These are phyloP conservation scores for Nothocercus julius DNA, from an alignment of 2,113 vertebrate species.

Conservation along the genomic window DNA sequence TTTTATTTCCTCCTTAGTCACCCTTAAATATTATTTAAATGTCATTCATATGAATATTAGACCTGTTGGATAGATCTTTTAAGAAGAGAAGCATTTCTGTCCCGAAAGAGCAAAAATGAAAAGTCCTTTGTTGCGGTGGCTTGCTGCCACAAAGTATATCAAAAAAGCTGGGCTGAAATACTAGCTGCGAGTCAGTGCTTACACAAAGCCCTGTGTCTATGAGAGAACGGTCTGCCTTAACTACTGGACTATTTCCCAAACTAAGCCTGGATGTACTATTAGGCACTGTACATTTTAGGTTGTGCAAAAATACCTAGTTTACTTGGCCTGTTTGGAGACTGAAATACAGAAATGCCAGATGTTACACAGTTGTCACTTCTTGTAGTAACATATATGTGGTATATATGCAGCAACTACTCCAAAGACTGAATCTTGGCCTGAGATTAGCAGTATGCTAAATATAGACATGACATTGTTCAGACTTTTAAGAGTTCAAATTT, in stretches of 20 bases:
- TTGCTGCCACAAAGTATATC: not conserved
- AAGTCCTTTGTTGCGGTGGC: not conserved
- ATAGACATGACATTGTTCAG: constrained; percentile 37
- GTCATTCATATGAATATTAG: not conserved
- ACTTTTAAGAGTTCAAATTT: not conserved
- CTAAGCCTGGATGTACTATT: not conserved
- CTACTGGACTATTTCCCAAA: not conserved
- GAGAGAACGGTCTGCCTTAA: not conserved
- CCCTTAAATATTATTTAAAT: not conserved
- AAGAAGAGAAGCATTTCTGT: not conserved
- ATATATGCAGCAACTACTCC: not conserved
- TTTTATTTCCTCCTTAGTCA: not conserved
- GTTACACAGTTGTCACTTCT: not conserved
- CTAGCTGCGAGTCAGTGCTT: not conserved
- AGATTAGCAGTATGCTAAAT: not conserved
- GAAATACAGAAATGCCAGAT: constrained; percentile 5
- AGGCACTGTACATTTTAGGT: not conserved
- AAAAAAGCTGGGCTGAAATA: not conserved
- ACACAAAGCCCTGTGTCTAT: not conserved
- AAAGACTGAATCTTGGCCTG: constrained; percentile 8
- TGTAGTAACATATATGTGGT: constrained; percentile 10
- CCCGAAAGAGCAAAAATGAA: not conserved
- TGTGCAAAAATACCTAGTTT: constrained; percentile 1
- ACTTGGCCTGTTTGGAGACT: not conserved
- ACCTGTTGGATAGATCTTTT: not conserved